Conservation (phyloP, 2,888 invertebrate species). For the Gerosis bhagava region DNA sequence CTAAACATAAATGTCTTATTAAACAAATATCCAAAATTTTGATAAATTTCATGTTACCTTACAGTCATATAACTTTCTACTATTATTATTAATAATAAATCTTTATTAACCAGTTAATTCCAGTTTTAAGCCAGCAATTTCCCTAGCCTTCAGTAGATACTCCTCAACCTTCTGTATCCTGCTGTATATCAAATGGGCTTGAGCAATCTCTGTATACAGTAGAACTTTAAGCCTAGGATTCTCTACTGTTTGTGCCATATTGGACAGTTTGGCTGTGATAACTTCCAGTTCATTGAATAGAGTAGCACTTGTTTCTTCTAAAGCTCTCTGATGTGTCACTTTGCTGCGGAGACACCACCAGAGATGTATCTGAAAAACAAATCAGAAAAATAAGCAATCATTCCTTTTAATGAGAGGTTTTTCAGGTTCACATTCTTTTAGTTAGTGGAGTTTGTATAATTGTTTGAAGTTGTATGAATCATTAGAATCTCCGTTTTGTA, state of each 20-base stretch:
- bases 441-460: no score
- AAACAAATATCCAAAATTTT: no score
- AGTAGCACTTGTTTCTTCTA: slow-evolving; percentile 89
- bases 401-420: no score
- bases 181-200: slow-evolving; percentile 89
- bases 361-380: slow-evolving; percentile 53
- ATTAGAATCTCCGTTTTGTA: no score
- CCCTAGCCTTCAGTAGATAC: slow-evolving; percentile 84
- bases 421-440: no score
- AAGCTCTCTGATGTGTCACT: slow-evolving; percentile 87
- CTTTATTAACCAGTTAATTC: slow-evolving; percentile 83
- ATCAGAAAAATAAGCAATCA: no score
- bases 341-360: slow-evolving; percentile 91
- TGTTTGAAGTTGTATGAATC: no score
- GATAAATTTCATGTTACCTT: no score
- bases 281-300: slow-evolving; percentile 83
- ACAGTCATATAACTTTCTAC: no score
- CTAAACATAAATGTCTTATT: no score
- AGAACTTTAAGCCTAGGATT: slow-evolving; percentile 62
- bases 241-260: slow-evolving; percentile 55
- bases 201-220: slow-evolving; percentile 78
- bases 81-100: background rate
- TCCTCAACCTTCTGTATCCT: slow-evolving; percentile 87
- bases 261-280: slow-evolving; percentile 67
- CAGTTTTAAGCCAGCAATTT: slow-evolving; percentile 85